These are phyloP conservation scores for Ursus arctos DNA, from an alignment of 2,113 vertebrate species.

Conservation along the genomic window DNA sequence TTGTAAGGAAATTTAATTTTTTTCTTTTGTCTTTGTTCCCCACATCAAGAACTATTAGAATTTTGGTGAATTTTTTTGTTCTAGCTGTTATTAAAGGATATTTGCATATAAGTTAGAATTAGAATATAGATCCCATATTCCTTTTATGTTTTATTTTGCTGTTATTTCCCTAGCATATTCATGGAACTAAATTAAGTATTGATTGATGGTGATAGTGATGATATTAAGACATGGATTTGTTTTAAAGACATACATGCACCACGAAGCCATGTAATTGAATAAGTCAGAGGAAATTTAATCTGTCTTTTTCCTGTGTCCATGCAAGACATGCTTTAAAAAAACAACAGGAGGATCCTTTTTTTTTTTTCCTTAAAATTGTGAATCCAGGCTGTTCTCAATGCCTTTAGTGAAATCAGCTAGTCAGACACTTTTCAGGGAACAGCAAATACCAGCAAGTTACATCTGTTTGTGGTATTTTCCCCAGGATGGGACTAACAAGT, in stretches of 20 bases:
- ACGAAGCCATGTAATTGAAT: constrained; percentile 52
- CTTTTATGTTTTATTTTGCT: constrained; percentile 63
- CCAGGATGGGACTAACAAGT: background rate
- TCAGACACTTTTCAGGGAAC: background rate
- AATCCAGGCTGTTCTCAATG: constrained; percentile 5
- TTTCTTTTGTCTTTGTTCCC: background rate
- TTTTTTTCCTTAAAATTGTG: background rate
- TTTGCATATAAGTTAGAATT: constrained; percentile 55
- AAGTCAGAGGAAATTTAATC: constrained; percentile 74
- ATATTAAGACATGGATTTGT: constrained; percentile 29
- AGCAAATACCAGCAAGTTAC: background rate
- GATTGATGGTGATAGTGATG: constrained; percentile 27
- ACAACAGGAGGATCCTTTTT: constrained; percentile 44
- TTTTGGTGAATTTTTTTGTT: constrained; percentile 37
- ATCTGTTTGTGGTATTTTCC: background rate
- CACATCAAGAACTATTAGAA: background rate
- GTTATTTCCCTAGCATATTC: background rate
- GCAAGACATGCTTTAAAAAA: constrained; percentile 33
- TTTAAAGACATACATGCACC: constrained; percentile 11
- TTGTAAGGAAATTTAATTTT: background rate
- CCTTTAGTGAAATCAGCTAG: constrained; percentile 14
- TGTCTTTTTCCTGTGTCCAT: constrained; percentile 60
- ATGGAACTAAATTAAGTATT: constrained; percentile 43
- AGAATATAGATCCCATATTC: background rate
- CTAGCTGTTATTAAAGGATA: constrained; percentile 22